Evolutionary conservation across 2,888 invertebrate species (phyloP), one percentile per base, ranked within the genome.

Genomic region (Polymixis lichenea): DNA sequence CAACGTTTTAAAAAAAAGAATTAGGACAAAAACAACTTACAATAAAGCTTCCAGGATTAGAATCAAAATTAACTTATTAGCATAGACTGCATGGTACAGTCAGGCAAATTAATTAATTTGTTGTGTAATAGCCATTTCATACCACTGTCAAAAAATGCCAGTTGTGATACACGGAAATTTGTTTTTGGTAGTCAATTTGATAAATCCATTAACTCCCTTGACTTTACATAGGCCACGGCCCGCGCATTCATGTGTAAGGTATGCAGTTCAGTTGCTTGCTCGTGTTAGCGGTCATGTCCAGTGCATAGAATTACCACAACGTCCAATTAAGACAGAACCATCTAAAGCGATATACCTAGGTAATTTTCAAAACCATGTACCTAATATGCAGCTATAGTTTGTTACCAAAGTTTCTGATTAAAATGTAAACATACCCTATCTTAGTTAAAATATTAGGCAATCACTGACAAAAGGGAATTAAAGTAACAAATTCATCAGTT

Each of bases 281-380:
- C 38, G 53, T 65, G 65, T 61, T 68, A 75, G 75, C 85, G 64
- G 68, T 74, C 22, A 32, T 25, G 71, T 46, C 25, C 15, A 53
- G 79, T 32, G 9, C 22, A 53, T 64, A 64, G 32, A 43, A 58
- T 64, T 67, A 71, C 62, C 46, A 32, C 65, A 28, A 51, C 38
- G 67, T 49, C 13, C 22, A 13, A 58, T 25, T 43, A 51, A 28
- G n/a, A 43, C 60, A 38, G 1, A 13, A 56, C 7, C 11, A 77
- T 77, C 1, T 64, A 3, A n/a, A 55, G 13, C n/a, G 13, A 46
- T 28, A 53, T 28, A 71, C 1, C 8, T 32, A 32, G 11, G 13
- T 28, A n/a, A 13, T 43, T 28, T 55, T 25, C 3, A 53, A 28
- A 25, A 25, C 25, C 1, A 8, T 6, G 7, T 3, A 43, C 1